Evolutionary conservation across 2,797 vertebrate genomes (phyloP), one percentile per base, ranked within the genome.

Genomic region (Lagocephalus sceleratus): DNA sequence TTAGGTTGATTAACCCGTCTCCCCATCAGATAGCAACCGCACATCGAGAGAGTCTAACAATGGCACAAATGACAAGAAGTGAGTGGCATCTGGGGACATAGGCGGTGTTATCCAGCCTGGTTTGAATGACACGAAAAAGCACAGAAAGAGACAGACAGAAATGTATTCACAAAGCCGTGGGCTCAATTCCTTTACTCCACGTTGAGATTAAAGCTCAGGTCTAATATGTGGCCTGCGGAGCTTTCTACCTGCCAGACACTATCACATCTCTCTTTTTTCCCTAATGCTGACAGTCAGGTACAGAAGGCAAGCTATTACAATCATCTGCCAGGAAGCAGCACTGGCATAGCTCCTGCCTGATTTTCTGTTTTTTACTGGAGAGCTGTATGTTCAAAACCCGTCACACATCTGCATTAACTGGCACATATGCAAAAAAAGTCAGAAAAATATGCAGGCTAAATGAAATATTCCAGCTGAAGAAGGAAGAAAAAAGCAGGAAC

Each of bases 191-290:
- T 54, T 69, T 69, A 57, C 66, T 45, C 45, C 68, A 65, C 51
- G 64, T 59, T 67, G 62, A 72, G 71, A 77, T 75, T 70, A 75
- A 76, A 77, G 53, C 66, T 63, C 40, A 60, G 57, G 66, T 56
- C 17, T 67, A 79, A 72, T 75, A 70, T 49, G 66, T 49, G 54
- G 64, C 76, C 76, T 57, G 53, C 45, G 1, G 76, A 68, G 68
- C n/a, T 16, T 12, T 23, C 46, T 51, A 53, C 25, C 7, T 49
- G 22, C 60, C 60, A 68, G 20, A 66, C 39, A 25, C 52, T 54
- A 42, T 54, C 54, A 50, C 15, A 25, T 65, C 59, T 67, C 60
- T 54, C 35, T 40, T 41, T 29, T 68, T 68, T 64, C 38, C 59
- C 9, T 48, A 59, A 64, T 49, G 49, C 57, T 54, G 63, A 72